phyloP scores from a whole-genome alignment of 2,113 vertebrate species.

The Alexandromys fortis region DNA sequence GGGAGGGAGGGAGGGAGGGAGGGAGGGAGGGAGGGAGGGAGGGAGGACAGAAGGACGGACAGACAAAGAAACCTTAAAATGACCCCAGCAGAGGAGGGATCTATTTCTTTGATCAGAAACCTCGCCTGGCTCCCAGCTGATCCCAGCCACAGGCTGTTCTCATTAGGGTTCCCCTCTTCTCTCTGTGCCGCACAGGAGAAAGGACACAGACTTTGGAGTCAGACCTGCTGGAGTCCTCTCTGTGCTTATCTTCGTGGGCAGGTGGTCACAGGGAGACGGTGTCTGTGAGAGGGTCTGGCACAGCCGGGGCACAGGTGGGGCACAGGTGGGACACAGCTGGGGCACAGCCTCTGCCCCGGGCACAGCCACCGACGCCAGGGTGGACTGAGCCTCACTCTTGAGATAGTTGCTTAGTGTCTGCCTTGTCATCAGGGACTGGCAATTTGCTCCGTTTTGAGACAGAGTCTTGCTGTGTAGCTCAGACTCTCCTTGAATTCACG shows the following conservation, averaged over 20 bases:
- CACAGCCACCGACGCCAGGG: background rate
- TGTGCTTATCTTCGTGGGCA: background rate
- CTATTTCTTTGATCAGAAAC: background rate
- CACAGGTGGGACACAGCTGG: too few species aligned
- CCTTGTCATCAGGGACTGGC: background rate
- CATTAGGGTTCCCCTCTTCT: background rate
- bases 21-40: too few species aligned
- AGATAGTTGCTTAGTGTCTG: background rate
- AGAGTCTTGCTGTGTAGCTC: background rate
- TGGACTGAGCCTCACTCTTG: background rate
- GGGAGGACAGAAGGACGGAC: too few species aligned
- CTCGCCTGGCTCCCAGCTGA: background rate
- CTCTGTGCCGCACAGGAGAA: background rate
- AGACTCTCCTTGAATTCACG: background rate
- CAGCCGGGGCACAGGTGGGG: too few species aligned
- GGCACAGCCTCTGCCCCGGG: background rate
- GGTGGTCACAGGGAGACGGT: background rate
- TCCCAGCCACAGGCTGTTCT: background rate
- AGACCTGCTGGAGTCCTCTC: background rate
- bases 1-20: too few species aligned
- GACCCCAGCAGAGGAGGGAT: background rate
- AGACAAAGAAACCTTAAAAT: background rate
- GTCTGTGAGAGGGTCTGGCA: background rate
- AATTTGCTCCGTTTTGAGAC: background rate
- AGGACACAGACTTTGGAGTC: slow-evolving; percentile 14